A percentile compares a stretch with the other conserved stretches of the same genome.
Evolutionary conservation across 1,140 invertebrate genomes (phyloP).

Genomic region (Campoletis sonorensis): DNA sequence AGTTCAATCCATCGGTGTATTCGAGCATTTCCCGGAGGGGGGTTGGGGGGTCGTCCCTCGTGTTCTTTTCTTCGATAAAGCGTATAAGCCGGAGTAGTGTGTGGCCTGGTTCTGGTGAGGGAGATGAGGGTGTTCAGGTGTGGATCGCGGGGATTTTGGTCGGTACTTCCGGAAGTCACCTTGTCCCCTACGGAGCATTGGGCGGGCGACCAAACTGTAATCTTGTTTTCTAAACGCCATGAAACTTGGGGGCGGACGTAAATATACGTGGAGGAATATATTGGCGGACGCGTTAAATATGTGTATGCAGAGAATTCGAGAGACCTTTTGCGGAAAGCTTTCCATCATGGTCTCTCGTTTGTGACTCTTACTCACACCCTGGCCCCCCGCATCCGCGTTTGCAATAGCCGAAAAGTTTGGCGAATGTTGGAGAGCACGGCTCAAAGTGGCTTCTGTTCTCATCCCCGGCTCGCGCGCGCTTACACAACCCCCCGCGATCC

Average conservation of each 20-base stretch:
- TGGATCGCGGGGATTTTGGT: conserved; percentile 39
- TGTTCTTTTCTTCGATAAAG: conserved; percentile 2
- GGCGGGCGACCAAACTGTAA: conserved; percentile 67
- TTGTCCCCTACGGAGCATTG: conserved; percentile 24
- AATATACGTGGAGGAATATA: not conserved
- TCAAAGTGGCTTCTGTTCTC: too few species aligned
- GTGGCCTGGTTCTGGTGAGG: not conserved
- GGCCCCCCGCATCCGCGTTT: too few species aligned
- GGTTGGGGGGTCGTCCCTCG: not conserved
- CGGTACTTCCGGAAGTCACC: not conserved
- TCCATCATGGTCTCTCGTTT: not conserved
- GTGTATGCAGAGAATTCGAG: not conserved
- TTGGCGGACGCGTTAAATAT: conserved; percentile 11
- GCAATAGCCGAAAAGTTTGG: too few species aligned
- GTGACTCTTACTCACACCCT: too few species aligned
- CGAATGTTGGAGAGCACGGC: too few species aligned
- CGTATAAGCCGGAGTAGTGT: not conserved
- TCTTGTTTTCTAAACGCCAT: conserved; percentile 74
- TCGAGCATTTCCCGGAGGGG: too few species aligned
- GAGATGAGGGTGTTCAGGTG: conserved; percentile 29
- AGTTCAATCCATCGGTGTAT: too few species aligned
- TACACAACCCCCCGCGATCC: too few species aligned
- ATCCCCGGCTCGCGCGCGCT: too few species aligned
- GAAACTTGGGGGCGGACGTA: conserved; percentile 52
- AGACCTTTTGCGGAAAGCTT: conserved; percentile 2